Percentiles rank a stretch among this genome's conserved stretches.
phyloP scores from a whole-genome alignment of 2,888 invertebrate genomes.

The Azorinus chamasolen region DNA sequence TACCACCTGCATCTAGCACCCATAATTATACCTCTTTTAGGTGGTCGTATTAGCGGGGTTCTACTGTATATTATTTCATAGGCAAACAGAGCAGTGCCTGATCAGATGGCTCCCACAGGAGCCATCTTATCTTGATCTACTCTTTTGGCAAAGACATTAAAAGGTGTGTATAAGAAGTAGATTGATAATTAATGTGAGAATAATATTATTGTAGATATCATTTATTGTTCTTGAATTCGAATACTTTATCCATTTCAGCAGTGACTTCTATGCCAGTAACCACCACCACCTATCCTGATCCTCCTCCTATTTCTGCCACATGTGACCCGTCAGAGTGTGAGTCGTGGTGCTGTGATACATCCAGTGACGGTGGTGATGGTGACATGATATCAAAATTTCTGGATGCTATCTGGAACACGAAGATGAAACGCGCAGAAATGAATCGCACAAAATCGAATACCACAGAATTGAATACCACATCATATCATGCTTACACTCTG shows the following conservation, averaged over 20 bases:
- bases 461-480: background rate
- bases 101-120: too few relatives aligned
- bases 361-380: constrained; percentile 12
- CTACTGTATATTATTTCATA: too few relatives aligned
- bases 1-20: too few relatives aligned
- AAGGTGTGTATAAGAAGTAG: too few relatives aligned
- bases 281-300: background rate
- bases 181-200: too few relatives aligned
- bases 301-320: constrained; percentile 11
- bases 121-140: too few relatives aligned
- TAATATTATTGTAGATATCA: too few relatives aligned
- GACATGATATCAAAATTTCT: background rate
- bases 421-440: background rate
- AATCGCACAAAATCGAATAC: constrained; percentile 1
- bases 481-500: background rate
- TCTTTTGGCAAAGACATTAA: too few relatives aligned
- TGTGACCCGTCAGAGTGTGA: constrained; percentile 35
- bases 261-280: background rate
- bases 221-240: too few relatives aligned
- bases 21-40: too few relatives aligned
- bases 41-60: too few relatives aligned
- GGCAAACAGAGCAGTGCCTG: too few relatives aligned
- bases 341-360: constrained; percentile 16
- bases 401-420: background rate
- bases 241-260: background rate